Evolutionary conservation across 2,113 vertebrate species (phyloP).

Genomic region (Coracopsis vasa): DNA sequence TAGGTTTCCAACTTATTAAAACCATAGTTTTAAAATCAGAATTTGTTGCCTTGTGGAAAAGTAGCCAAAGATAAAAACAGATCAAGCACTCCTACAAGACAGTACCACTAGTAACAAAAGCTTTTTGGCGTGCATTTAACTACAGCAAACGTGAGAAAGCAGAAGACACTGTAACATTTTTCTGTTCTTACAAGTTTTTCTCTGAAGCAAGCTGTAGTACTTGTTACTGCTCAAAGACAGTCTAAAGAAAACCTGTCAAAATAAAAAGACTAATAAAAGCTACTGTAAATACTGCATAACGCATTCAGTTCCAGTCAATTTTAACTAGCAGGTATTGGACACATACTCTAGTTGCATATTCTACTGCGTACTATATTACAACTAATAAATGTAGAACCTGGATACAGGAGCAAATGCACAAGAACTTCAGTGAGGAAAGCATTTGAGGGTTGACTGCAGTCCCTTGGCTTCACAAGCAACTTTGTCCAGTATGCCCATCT

Average conservation of each 20-base stretch:
- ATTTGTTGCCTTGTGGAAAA: neutral
- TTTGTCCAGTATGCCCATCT: neutral
- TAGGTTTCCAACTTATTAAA: neutral
- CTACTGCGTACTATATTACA: neutral
- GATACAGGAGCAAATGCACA: neutral
- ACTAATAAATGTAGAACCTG: neutral
- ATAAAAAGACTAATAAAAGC: neutral
- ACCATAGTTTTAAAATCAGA: neutral
- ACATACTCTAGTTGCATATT: neutral
- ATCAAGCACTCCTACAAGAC: neutral
- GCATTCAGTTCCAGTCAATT: neutral
- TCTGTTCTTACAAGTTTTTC: neutral
- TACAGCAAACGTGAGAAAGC: neutral
- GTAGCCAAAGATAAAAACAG: neutral
- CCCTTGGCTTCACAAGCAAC: neutral
- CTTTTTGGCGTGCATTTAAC: neutral
- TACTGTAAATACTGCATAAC: neutral
- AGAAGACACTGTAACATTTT: neutral
- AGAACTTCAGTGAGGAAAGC: neutral
- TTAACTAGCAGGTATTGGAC: neutral
- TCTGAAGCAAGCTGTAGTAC: neutral
- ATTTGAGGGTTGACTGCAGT: neutral
- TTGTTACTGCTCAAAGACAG: neutral
- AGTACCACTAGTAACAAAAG: neutral
- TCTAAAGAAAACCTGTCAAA: constrained; percentile 13